Evolutionary conservation across 2,888 invertebrate genomes (phyloP).

Genomic region (Isotomurus palustris): DNA sequence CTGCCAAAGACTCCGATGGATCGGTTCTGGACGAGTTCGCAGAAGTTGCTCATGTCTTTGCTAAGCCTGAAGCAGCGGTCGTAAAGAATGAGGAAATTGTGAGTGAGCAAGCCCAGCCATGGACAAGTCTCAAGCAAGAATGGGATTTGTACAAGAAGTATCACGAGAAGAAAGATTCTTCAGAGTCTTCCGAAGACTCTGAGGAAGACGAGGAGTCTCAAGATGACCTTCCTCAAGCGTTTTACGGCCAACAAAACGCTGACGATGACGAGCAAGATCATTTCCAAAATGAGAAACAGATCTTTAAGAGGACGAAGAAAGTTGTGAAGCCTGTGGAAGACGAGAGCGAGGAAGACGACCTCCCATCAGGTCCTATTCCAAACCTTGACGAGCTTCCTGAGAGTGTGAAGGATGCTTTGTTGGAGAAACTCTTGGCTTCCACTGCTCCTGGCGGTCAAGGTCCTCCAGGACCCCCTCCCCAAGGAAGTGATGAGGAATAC

Average conservation of each 20-base stretch:
- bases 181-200: slow-evolving; percentile 1
- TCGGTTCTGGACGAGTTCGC: slow-evolving; percentile 32
- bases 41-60: slow-evolving; percentile 29
- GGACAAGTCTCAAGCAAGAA: slow-evolving; percentile 28
- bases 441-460: background rate
- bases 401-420: background rate
- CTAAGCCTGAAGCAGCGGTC: slow-evolving; percentile 25
- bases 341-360: slow-evolving; percentile 13
- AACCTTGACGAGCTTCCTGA: background rate
- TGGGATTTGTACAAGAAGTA: slow-evolving; percentile 31
- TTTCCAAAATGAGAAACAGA: slow-evolving; percentile 12
- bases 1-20: slow-evolving; percentile 15
- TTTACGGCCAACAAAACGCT: slow-evolving; percentile 26
- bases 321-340: background rate
- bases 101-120: slow-evolving; percentile 27
- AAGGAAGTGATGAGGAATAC: too few relatives aligned
- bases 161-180: slow-evolving; percentile 8
- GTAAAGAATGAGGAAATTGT: slow-evolving; percentile 25
- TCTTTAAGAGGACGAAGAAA: slow-evolving; percentile 18
- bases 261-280: slow-evolving; percentile 28
- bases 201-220: slow-evolving; percentile 10
- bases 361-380: too few relatives aligned
- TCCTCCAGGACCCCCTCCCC: slow-evolving; percentile 4
- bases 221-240: slow-evolving; percentile 18
- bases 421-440: background rate